Evolutionary conservation across 2,888 invertebrate genomes (phyloP), one percentile per base, ranked within the genome.

Genomic region (Eilema sororculum): DNA sequence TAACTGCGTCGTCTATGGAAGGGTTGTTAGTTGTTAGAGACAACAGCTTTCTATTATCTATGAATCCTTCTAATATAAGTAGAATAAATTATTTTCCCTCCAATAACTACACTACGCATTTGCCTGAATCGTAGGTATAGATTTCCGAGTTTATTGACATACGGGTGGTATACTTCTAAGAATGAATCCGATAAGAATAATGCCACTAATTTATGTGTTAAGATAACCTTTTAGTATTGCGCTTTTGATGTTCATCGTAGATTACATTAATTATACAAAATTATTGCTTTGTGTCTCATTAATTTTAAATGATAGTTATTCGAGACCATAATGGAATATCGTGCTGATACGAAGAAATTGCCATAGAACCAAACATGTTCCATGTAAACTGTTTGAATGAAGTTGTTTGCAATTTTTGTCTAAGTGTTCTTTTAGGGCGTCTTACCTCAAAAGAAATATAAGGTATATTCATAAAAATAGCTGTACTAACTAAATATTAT

Each of bases 251-350:
- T 65, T 33, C 65, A 24, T 33, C 33, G 33, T 25, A 33, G 67
- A 79, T 78, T 84, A 73, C 52, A 69, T 59, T 74, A 73, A 78
- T 72, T 71, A 69, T 65, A 76, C 41, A 72, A 62, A 77, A 65
- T 81, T 73, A 81, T 78, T 75, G 69, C 64, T 68, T 20, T 37
- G 25, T 64, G 73, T 78, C 33, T 33, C 41, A 59, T 65, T 56
- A 60, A 73, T 69, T 68, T 74, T 60, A 66, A 68, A 64, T 56
- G 68, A 63, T 56, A 13, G 10, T 5, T 77, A 67, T 79, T 78
- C 69, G 75, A 71, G 62, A 68, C 72, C 61, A 68, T 67, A 74
- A 71, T 71, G 68, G 22, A 71, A 28, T 58, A 2, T 1, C 16
- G 41, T 13, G 41, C 46, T 46, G 46, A 46, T 46, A 46, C 6